Percentiles rank a stretch among this genome's conserved stretches.
Evolutionary conservation across 2,888 invertebrate genomes (phyloP).

Genomic region (Tetropium fuscum): DNA sequence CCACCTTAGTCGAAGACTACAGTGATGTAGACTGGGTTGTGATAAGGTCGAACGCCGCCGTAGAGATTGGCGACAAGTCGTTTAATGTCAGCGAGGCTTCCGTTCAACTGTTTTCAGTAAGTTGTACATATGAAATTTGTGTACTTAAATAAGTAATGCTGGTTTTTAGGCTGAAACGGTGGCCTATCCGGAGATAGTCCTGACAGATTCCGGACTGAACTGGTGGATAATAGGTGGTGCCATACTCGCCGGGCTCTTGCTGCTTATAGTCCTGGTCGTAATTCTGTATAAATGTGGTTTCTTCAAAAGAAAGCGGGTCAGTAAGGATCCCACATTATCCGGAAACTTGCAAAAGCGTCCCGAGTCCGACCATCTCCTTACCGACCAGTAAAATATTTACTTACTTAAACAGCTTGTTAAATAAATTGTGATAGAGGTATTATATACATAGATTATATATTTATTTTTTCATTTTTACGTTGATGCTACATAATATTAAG

Average conservation of each 20-base stretch:
- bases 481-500: constrained; percentile 3
- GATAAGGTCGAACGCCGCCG: constrained; percentile 83
- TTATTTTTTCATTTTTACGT: constrained; percentile 15
- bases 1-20: constrained; percentile 92
- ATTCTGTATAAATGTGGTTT: constrained; percentile 91
- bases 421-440: constrained; percentile 27
- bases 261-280: constrained; percentile 83
- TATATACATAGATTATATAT: constrained; percentile 13
- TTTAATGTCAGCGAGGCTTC: constrained; percentile 69
- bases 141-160: too few relatives aligned
- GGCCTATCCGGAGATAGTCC: constrained; percentile 86
- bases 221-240: constrained; percentile 91
- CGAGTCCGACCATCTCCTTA: constrained; percentile 50
- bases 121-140: constrained; percentile 8
- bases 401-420: constrained; percentile 11
- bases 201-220: constrained; percentile 81
- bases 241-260: constrained; percentile 83
- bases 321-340: constrained; percentile 81
- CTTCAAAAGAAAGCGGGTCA: constrained; percentile 82
- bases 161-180: constrained; percentile 80
- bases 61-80: constrained; percentile 76
- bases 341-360: constrained; percentile 67
- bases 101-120: constrained; percentile 40
- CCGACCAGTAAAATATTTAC: constrained; percentile 28
- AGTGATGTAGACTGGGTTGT: constrained; percentile 85